A percentile compares a stretch with the other conserved stretches of the same genome.
Conservation (phyloP, 2,797 vertebrate species). For the Poeciliopsis infans region DNA sequence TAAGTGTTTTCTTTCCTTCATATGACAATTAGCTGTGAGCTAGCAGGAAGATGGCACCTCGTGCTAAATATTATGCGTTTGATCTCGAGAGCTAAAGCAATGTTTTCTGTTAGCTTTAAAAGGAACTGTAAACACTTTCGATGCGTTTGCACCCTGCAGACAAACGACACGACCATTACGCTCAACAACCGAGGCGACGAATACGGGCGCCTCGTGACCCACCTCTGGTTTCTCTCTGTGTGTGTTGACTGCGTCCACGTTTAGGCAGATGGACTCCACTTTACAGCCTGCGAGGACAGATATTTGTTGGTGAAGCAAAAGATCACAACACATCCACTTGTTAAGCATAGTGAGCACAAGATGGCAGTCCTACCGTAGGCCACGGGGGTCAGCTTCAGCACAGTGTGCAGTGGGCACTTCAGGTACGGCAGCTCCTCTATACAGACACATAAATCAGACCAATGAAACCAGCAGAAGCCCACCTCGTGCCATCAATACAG, state of each 20-base stretch:
- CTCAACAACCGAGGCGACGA: neutral
- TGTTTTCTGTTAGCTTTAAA: neutral
- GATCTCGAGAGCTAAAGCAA: neutral
- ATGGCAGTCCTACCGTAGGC: conserved; percentile 87
- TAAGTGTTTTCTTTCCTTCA: neutral
- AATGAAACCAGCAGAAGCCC: neutral
- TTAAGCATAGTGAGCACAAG: neutral
- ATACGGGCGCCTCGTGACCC: conserved; percentile 47
- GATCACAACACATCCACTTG: neutral
- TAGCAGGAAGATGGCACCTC: neutral
- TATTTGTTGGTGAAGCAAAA: neutral
- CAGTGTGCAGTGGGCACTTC: conserved; percentile 94
- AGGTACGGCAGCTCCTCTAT: conserved; percentile 96
- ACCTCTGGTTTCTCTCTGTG: conserved; percentile 87
- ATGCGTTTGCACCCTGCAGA: neutral
- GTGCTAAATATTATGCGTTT: neutral
- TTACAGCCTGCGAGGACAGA: conserved; percentile 84
- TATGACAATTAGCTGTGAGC: neutral
- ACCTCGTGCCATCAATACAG: neutral
- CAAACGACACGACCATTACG: neutral
- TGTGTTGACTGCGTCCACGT: conserved; percentile 88
- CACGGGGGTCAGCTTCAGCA: conserved; percentile 95
- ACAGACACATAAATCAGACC: conserved; percentile 22
- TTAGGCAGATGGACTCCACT: conserved; percentile 88
- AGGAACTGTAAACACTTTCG: neutral